Conservation (phyloP, 2,113 vertebrate species). For the Erpornis zantholeuca region DNA sequence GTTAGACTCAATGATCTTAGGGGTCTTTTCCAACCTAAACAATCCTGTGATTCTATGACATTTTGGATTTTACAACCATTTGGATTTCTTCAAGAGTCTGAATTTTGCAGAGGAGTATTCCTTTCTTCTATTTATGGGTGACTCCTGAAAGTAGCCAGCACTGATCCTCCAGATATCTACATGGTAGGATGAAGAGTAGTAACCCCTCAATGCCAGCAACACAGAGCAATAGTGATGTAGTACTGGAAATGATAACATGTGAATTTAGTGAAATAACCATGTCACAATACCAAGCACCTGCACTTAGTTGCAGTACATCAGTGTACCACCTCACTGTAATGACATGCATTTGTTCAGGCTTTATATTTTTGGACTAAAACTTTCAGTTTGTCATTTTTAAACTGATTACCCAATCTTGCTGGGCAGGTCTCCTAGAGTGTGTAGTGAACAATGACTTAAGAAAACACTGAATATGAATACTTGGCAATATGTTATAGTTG, state of each 20-base stretch:
- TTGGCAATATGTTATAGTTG: background rate
- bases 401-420: background rate
- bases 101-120: background rate
- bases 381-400: background rate
- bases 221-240: background rate
- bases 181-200: background rate
- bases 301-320: background rate
- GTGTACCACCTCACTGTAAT: background rate
- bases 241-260: background rate
- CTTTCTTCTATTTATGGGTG: background rate
- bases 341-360: background rate
- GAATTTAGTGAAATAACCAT: background rate
- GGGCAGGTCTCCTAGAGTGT: background rate
- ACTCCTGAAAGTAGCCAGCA: background rate
- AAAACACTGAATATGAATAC: background rate
- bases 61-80: background rate
- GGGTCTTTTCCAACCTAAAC: background rate
- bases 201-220: background rate
- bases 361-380: background rate
- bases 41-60: background rate
- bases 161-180: background rate
- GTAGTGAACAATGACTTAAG: background rate
- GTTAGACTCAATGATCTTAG: background rate
- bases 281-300: background rate
- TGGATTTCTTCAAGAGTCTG: background rate